A percentile compares a stretch with the other conserved stretches of the same genome.
Conservation (phyloP, 2,797 vertebrate genomes). For the Neosalanx taihuensis region DNA sequence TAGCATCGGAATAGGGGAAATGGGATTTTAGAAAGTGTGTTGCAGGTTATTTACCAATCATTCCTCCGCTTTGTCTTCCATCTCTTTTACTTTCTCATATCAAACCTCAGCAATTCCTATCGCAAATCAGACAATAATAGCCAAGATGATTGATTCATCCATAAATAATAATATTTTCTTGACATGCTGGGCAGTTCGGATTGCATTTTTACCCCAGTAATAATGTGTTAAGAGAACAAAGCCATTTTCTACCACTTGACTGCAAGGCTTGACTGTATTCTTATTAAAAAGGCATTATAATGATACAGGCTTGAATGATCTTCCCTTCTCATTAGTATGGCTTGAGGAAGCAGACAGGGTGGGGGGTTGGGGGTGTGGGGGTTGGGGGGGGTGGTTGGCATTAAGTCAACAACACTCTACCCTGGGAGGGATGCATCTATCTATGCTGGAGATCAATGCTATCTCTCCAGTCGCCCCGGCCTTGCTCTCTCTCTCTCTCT, state of each 20-base stretch:
- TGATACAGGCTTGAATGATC: background rate
- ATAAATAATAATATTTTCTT: background rate
- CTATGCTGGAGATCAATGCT: slow-evolving; percentile 17
- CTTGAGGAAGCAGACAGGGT: background rate
- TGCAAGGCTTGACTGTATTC: no score
- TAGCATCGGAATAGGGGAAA: background rate
- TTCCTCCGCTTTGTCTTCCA: slow-evolving; percentile 4
- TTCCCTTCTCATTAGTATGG: background rate
- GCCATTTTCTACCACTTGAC: background rate
- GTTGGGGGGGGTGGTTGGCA: background rate
- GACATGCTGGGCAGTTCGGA: background rate
- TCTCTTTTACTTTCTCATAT: background rate
- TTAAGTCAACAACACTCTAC: background rate
- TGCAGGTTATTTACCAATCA: background rate
- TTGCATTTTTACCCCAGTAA: background rate
- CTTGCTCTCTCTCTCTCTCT: background rate
- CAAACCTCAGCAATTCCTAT: background rate
- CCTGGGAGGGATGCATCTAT: background rate
- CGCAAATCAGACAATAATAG: background rate
- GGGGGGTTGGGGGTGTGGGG: background rate
- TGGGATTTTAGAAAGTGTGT: background rate
- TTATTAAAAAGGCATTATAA: background rate
- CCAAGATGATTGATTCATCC: background rate
- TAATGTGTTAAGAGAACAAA: no score
- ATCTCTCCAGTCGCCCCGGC: slow-evolving; percentile 5